A percentile compares a stretch with the other conserved stretches of the same genome.
Conservation (phyloP, 2,113 vertebrate genomes). For the Salminus brasiliensis region DNA sequence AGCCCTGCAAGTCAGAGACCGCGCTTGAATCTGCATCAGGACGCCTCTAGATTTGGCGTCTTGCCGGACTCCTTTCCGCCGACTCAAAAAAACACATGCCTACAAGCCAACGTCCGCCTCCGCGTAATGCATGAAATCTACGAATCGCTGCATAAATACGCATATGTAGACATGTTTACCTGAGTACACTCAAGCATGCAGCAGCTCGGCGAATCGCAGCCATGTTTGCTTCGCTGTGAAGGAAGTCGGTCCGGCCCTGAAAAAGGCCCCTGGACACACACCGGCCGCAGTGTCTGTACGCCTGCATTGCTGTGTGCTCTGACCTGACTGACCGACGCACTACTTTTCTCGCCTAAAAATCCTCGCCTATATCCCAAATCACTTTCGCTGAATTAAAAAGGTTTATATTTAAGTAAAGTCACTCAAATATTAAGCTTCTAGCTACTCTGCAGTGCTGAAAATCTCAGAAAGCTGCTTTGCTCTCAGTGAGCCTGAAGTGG, state of each 20-base stretch:
- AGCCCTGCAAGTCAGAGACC: too few species aligned
- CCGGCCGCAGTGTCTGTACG: constrained; percentile 62
- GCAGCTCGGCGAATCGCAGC: constrained; percentile 54
- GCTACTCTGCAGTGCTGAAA: too few species aligned
- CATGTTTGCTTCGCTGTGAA: constrained; percentile 66
- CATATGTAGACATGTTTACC: constrained; percentile 55
- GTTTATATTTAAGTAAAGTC: too few species aligned
- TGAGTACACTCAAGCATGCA: constrained; percentile 59
- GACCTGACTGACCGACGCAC: too few species aligned
- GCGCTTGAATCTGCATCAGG: too few species aligned
- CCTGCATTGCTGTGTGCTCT: constrained; percentile 49
- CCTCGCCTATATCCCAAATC: too few species aligned
- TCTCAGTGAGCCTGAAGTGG: neutral
- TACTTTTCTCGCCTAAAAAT: too few species aligned
- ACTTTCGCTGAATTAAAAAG: too few species aligned
- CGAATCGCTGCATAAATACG: neutral
- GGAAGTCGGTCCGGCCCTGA: constrained; percentile 58
- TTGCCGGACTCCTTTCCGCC: neutral
- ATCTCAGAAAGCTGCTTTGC: neutral
- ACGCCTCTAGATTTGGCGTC: neutral
- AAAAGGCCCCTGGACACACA: constrained; percentile 62
- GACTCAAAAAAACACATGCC: neutral
- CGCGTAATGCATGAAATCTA: neutral
- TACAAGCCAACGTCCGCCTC: neutral
- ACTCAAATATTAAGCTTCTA: neutral